Conservation (phyloP, 2,797 vertebrate species). For the Cyclopterus lumpus region DNA sequence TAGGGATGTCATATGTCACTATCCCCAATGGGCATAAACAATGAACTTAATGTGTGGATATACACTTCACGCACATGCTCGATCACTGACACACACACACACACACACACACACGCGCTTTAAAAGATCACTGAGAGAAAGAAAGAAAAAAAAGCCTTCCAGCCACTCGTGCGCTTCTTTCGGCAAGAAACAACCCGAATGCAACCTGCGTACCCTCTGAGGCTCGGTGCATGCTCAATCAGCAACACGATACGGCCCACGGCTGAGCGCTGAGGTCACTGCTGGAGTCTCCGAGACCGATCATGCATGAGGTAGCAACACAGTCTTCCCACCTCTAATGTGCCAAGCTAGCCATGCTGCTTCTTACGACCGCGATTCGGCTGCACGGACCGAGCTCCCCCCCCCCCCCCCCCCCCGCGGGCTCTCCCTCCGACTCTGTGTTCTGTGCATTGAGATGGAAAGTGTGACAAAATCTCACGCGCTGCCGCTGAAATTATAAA, state of each 20-base stretch:
- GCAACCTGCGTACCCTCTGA: constrained; percentile 72
- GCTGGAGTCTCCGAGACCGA: constrained; percentile 62
- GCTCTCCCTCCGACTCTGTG: constrained; percentile 24
- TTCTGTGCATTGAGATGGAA: constrained; percentile 31
- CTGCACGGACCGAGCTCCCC: constrained; percentile 41
- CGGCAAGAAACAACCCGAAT: constrained; percentile 63
- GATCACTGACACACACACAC: constrained; percentile 3
- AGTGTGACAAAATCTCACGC: constrained; percentile 14
- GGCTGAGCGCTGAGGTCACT: constrained; percentile 73
- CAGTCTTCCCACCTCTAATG: constrained; percentile 48
- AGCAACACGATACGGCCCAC: constrained; percentile 72
- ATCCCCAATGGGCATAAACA: constrained; percentile 49
- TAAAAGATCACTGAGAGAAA: constrained; percentile 58
- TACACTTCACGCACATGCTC: constrained; percentile 2
- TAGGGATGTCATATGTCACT: constrained; percentile 54
- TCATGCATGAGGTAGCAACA: constrained; percentile 71
- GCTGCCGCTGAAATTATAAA: constrained; percentile 17
- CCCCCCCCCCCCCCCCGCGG: constrained; percentile 20
- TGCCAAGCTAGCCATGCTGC: constrained; percentile 47
- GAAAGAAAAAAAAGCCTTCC: constrained; percentile 57
- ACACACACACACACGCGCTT: constrained; percentile 3
- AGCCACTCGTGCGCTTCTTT: constrained; percentile 60
- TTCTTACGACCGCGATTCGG: constrained; percentile 35
- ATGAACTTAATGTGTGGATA: constrained; percentile 49
- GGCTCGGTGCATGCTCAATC: constrained; percentile 73